A percentile compares a stretch with the other conserved stretches of the same genome.
Conservation (phyloP, 1,140 invertebrate genomes). For the Zaprionus ghesquierei region DNA sequence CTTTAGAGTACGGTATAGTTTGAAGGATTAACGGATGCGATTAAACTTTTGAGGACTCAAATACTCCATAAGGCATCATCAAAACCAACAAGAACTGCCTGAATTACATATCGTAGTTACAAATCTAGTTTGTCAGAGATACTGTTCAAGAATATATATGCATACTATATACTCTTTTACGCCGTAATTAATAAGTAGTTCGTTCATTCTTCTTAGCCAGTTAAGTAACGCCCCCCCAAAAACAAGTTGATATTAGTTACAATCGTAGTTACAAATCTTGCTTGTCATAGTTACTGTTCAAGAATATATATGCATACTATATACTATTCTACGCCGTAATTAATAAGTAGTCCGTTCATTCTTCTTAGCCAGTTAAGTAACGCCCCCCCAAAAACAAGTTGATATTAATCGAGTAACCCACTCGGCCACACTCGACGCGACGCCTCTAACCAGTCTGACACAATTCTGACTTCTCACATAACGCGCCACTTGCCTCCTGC, state of each 20-base stretch:
- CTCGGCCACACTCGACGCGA: conserved; percentile 11
- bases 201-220: neutral
- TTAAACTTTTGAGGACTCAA: no score
- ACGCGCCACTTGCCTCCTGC: conserved; percentile 18
- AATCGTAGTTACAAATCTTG: no score
- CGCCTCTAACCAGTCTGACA: conserved; percentile 21
- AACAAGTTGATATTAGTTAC: conserved; percentile 18
- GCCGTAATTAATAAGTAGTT: neutral
- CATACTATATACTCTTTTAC: neutral
- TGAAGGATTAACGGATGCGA: no score
- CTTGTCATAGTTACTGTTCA: neutral
- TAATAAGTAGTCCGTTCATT: neutral
- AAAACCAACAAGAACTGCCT: no score
- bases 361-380: neutral
- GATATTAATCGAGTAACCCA: conserved; percentile 23
- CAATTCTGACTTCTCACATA: conserved; percentile 43
- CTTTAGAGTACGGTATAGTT: neutral
- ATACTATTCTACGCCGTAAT: neutral
- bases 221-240: neutral
- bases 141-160: no score
- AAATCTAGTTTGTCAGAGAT: no score
- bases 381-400: neutral
- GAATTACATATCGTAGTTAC: no score
- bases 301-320: neutral
- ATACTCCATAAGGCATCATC: no score